Conservation (phyloP, 1,140 invertebrate genomes). For the Dendroctonus valens region DNA sequence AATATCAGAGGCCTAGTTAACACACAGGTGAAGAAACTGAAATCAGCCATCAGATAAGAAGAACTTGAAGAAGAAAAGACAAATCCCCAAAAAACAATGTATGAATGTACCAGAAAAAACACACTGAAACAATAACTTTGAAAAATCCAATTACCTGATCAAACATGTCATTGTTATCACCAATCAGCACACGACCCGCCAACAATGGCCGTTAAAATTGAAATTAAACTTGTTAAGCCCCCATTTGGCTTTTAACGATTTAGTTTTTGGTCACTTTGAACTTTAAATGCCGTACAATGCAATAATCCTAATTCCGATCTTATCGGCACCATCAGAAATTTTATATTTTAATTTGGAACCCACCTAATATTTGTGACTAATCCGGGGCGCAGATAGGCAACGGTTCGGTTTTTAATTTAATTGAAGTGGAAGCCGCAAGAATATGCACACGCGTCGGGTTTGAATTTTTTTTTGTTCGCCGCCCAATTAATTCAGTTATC, state of each 20-base stretch:
- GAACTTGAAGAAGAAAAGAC: too few relatives aligned
- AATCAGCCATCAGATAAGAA: too few relatives aligned
- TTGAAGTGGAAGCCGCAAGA: conserved; percentile 11
- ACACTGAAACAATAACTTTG: too few relatives aligned
- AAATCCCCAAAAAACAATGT: too few relatives aligned
- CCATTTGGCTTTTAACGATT: neutral
- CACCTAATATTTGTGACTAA: conserved; percentile 14
- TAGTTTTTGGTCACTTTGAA: conserved; percentile 4
- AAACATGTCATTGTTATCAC: too few relatives aligned
- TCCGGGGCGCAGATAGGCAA: conserved; percentile 25
- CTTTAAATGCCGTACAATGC: conserved; percentile 2
- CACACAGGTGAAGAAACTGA: too few relatives aligned
- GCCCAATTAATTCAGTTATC: conserved; percentile 12
- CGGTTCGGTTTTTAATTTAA: conserved; percentile 36
- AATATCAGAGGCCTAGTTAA: too few relatives aligned
- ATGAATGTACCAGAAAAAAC: too few relatives aligned
- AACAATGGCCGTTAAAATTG: conserved; percentile 17
- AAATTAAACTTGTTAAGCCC: conserved; percentile 4
- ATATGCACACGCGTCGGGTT: conserved; percentile 7
- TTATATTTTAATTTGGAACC: conserved; percentile 18
- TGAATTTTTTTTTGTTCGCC: neutral
- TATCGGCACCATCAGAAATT: conserved; percentile 9
- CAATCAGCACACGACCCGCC: too few relatives aligned
- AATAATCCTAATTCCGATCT: conserved; percentile 13
- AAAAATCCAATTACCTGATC: too few relatives aligned